Conservation (phyloP, 2,888 invertebrate genomes). For the Microplitis deprimator region DNA sequence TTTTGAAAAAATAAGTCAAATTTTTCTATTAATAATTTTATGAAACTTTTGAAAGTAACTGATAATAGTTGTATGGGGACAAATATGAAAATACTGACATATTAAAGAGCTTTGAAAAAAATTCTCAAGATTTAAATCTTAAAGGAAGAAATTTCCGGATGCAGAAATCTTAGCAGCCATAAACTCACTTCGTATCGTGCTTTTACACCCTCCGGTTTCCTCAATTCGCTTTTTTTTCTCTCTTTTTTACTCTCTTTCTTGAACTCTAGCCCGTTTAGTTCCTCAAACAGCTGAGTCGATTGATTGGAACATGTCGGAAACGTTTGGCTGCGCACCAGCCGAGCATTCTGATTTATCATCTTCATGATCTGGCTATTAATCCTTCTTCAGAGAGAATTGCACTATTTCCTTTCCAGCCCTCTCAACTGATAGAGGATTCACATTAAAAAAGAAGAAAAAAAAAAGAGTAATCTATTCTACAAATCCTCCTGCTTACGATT, state of each 20-base stretch:
- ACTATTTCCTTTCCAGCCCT: not conserved
- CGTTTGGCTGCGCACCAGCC: conserved; percentile 10
- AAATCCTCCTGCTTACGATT: not conserved
- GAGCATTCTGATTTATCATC: conserved; percentile 13
- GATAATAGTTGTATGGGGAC: no score
- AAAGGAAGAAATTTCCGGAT: no score
- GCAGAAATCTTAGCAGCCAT: no score
- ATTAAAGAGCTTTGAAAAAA: no score
- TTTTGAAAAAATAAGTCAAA: no score
- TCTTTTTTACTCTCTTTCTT: not conserved
- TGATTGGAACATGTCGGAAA: conserved; percentile 20
- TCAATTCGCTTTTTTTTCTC: not conserved
- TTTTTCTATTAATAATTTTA: no score
- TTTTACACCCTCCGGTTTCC: not conserved
- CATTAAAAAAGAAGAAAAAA: not conserved
- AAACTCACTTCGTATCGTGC: no score
- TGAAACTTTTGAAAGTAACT: no score
- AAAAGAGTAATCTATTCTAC: not conserved
- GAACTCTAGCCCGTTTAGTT: not conserved
- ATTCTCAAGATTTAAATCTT: no score
- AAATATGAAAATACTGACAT: no score
- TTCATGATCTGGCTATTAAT: conserved; percentile 8
- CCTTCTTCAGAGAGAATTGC: conserved; percentile 9
- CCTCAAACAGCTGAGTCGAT: not conserved
- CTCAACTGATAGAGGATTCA: not conserved